Conservation (phyloP, 2,797 vertebrate genomes). For the Luscinia megarhynchos region DNA sequence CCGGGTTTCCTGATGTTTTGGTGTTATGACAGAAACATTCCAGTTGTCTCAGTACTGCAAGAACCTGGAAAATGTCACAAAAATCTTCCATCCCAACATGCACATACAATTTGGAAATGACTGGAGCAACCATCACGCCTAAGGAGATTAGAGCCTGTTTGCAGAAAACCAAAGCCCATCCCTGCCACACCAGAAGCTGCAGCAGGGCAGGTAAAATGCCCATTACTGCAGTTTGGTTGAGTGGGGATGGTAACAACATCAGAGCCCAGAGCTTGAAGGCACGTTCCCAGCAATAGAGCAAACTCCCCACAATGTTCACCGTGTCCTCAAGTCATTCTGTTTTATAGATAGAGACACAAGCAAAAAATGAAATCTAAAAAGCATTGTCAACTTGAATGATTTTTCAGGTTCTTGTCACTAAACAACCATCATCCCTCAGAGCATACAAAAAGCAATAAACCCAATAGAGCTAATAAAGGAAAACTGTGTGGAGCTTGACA, state of each 20-base stretch:
- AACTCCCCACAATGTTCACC: background rate
- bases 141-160: background rate
- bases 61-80: background rate
- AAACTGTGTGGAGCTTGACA: slow-evolving; percentile 53
- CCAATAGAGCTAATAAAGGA: slow-evolving; percentile 66
- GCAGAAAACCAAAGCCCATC: background rate
- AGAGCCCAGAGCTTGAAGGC: background rate
- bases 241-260: no score
- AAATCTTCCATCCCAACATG: background rate
- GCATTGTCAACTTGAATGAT: slow-evolving; percentile 61
- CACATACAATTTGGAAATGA: background rate
- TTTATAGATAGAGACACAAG: slow-evolving; percentile 42
- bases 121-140: accelerated
- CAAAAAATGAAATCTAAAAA: slow-evolving; percentile 58
- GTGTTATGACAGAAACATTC: accelerated
- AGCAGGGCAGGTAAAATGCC: background rate
- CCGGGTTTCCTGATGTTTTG: background rate
- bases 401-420: slow-evolving; percentile 61
- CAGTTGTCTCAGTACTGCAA: background rate
- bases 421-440: slow-evolving; percentile 68
- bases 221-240: background rate
- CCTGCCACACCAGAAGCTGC: background rate
- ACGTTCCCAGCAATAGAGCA: background rate
- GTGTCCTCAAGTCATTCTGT: background rate
- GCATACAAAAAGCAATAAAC: slow-evolving; percentile 65